Evolutionary conservation across 1,140 invertebrate genomes (phyloP).

Genomic region (Drosophila navojoa): DNA sequence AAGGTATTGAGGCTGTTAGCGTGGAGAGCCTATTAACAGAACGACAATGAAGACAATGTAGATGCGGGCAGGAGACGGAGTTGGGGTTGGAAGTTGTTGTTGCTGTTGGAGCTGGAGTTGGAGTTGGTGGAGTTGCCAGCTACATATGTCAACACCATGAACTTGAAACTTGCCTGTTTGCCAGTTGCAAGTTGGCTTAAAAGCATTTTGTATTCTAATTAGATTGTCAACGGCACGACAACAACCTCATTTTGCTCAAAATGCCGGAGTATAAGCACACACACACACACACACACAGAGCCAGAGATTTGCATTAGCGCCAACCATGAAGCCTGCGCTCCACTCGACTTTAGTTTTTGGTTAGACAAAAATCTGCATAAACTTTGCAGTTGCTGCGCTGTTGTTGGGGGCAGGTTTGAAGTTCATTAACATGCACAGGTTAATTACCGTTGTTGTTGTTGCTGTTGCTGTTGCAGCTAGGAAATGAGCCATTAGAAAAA

Average conservation of each 20-base stretch:
- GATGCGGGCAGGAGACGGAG: background rate
- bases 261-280: constrained; percentile 54
- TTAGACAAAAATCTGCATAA: constrained; percentile 81
- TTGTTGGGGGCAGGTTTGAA: constrained; percentile 63
- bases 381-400: constrained; percentile 33
- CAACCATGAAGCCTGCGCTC: constrained; percentile 46
- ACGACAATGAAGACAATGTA: background rate
- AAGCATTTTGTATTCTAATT: constrained; percentile 83
- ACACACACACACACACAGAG: no score
- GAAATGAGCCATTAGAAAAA: constrained; percentile 81
- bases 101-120: background rate
- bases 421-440: constrained; percentile 83
- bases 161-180: constrained; percentile 63
- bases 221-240: constrained; percentile 81
- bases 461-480: constrained; percentile 44
- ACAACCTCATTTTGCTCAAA: constrained; percentile 81
- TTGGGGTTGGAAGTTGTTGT: background rate
- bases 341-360: constrained; percentile 13
- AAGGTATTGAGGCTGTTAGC: constrained; percentile 25
- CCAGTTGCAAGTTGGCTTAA: constrained; percentile 36
- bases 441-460: constrained; percentile 64
- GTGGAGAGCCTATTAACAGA: constrained; percentile 42
- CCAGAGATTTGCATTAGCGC: constrained; percentile 76
- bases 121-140: constrained; percentile 20
- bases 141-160: constrained; percentile 81